Conservation (phyloP, 2,113 vertebrate species). For the Clarias macrocephalus region DNA sequence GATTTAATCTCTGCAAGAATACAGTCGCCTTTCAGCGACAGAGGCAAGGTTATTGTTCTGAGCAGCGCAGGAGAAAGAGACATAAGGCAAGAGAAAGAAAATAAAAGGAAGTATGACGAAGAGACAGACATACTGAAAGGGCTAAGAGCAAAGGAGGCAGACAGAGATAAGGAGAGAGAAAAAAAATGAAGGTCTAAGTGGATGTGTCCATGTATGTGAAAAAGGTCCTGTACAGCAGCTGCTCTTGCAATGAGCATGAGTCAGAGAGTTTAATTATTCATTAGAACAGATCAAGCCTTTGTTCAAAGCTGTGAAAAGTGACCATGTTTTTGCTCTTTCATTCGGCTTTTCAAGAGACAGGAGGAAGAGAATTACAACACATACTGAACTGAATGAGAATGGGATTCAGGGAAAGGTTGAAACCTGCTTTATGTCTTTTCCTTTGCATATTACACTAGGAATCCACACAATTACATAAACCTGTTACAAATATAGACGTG, state of each 20-base stretch:
- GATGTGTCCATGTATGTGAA: slow-evolving; percentile 5
- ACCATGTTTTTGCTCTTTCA: slow-evolving; percentile 39
- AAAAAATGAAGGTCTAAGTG: slow-evolving; percentile 15
- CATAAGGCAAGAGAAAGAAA: slow-evolving; percentile 51
- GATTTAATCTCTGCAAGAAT: slow-evolving; percentile 66
- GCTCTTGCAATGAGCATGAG: slow-evolving; percentile 51
- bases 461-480: background rate
- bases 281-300: slow-evolving; percentile 48
- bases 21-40: slow-evolving; percentile 50
- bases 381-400: background rate
- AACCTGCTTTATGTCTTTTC: background rate
- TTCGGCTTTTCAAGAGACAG: slow-evolving; percentile 23
- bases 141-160: slow-evolving; percentile 24
- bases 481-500: background rate
- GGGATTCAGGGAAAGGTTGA: background rate
- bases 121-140: slow-evolving; percentile 2
- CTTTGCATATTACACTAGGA: background rate
- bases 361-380: background rate
- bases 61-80: slow-evolving; percentile 50
- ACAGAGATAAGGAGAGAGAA: slow-evolving; percentile 24
- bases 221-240: slow-evolving; percentile 47
- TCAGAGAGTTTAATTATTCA: slow-evolving; percentile 52
- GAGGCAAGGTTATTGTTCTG: slow-evolving; percentile 62
- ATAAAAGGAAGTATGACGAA: slow-evolving; percentile 30
- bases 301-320: slow-evolving; percentile 50